A percentile compares a stretch with the other conserved stretches of the same genome.
Evolutionary conservation across 2,113 vertebrate species (phyloP).

Genomic region (Phrynocephalus versicolor): DNA sequence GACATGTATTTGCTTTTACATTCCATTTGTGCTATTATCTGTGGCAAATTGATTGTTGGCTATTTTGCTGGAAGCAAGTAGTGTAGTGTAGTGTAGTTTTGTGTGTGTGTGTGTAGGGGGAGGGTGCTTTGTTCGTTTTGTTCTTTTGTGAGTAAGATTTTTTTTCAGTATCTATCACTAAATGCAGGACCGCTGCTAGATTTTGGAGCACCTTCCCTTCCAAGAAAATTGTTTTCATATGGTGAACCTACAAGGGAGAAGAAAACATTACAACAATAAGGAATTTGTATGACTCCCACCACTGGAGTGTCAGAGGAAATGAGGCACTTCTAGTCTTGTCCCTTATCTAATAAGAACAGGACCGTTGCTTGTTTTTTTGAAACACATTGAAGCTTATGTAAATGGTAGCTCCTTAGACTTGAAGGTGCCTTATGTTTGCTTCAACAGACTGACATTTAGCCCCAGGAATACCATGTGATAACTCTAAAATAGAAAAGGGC

Average conservation of each 20-base stretch:
- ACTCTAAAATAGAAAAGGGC: no score
- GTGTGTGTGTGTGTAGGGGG: background rate
- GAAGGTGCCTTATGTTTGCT: no score
- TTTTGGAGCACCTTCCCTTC: background rate
- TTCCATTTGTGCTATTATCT: constrained; percentile 18
- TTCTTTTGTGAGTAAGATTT: background rate
- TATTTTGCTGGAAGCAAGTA: background rate
- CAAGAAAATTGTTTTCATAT: background rate
- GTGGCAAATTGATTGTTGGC: constrained; percentile 18
- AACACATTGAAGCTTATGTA: no score
- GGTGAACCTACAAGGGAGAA: background rate
- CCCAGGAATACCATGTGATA: no score
- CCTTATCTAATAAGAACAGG: background rate
- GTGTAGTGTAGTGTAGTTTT: background rate
- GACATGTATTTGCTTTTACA: background rate
- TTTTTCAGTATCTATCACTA: rapidly evolving
- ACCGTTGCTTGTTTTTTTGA: background rate
- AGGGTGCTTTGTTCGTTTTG: background rate
- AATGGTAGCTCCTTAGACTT: no score
- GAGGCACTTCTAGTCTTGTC: background rate
- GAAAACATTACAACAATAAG: background rate
- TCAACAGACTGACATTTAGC: no score
- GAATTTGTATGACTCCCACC: background rate
- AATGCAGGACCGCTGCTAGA: background rate
- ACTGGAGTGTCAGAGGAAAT: background rate